Base-by-base conservation (phyloP, 2,797 vertebrate genomes). In the Buphagus erythrorhynchus region DNA sequence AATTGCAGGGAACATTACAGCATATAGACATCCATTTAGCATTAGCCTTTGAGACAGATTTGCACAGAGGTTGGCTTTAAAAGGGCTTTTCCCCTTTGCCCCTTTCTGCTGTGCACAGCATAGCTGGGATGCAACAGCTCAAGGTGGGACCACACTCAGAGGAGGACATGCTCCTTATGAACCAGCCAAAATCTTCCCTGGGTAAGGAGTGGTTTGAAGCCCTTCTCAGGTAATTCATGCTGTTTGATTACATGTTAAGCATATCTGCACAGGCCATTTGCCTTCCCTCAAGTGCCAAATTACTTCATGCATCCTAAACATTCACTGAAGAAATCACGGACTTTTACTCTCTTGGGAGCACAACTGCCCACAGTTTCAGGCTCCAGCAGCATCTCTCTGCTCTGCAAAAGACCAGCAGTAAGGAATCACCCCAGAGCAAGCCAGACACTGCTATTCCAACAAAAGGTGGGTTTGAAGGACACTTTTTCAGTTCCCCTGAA, bases 401-500 rank as follows among this genome's bases (percentile, higher is more conserved):
- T 83, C 38, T 95, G 57, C 8, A 48, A 38, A 87, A 84, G 78
- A 74, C 22, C 67, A 90, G 36, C 19, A 35, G 54, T 29, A 80
- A 83, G 4, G 10, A 48, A 58, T 85, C n/a, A 79, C 10, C 29
- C 29, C 57, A 85, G 22, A 38, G 52, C 73, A 93, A 43, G 49
- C 43, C 19, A 31, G 55, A 85, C 29, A 62, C 33, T 63, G 63
- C 63, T 94, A 76, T 33, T 89, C 52, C 67, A 61, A 88, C 28
- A 73, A 59, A 88, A 76, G 33, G 31, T 73, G 33, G 21, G 21
- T 67, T 77, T 95, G 80, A 94, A 82, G 88, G 74, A 89, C 62
- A 87, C 18, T 13, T 75, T 77, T 87, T 54, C 61, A 36, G 65
- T 58, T 88, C n/a, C 88, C 72, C 76, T 91, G 88, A 78, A 79